These are phyloP conservation scores for Apis mellifera DNA, from an alignment of 1,140 invertebrate genomes.

Conservation along the genomic window DNA sequence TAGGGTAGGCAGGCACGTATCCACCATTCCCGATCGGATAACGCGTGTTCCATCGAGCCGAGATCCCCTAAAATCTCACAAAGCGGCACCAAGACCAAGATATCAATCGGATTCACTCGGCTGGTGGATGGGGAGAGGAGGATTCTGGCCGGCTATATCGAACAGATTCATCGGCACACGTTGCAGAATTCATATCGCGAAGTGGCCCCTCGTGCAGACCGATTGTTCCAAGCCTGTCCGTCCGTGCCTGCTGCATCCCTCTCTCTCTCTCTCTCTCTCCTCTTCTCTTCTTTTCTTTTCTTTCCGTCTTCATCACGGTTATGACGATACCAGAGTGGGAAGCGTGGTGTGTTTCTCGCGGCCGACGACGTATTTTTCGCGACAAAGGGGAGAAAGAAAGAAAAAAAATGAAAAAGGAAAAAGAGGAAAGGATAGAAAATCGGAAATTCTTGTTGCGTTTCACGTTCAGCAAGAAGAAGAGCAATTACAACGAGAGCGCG, in stretches of 20 bases:
- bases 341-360: not conserved
- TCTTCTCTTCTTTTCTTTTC: not conserved
- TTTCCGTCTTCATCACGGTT: not conserved
- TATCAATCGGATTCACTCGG: conserved; percentile 67
- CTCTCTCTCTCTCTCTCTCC: not conserved
- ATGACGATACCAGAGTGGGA: not conserved
- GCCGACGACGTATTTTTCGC: not conserved
- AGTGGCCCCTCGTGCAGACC: conserved; percentile 37
- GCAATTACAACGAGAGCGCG: too few species aligned
- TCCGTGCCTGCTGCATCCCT: not conserved
- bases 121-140: conserved; percentile 54
- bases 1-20: conserved; percentile 34
- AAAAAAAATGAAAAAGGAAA: too few species aligned
- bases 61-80: conserved; percentile 40
- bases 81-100: conserved; percentile 37
- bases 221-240: conserved; percentile 41
- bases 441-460: too few species aligned
- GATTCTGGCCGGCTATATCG: conserved; percentile 52
- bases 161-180: conserved; percentile 60
- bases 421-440: too few species aligned
- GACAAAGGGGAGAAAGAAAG: not conserved
- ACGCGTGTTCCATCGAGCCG: conserved; percentile 3
- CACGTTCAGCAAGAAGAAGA: not conserved
- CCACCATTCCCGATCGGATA: conserved; percentile 25
- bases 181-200: conserved; percentile 70